Evolutionary conservation across 2,888 invertebrate species (phyloP).

Genomic region (Microctonus hyperodae): DNA sequence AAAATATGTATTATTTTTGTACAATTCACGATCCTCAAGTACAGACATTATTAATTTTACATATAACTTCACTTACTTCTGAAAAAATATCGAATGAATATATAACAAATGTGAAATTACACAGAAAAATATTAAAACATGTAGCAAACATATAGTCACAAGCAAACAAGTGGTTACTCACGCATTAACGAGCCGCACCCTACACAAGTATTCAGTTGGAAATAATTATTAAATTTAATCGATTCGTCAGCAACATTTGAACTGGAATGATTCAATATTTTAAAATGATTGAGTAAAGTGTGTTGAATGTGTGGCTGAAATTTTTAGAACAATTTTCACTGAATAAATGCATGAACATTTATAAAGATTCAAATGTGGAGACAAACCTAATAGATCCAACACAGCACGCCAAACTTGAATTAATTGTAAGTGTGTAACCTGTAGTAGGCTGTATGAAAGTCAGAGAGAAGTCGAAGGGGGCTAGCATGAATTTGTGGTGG

Average conservation of each 20-base stretch:
- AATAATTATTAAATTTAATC: neutral
- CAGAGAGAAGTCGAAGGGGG: too few species aligned
- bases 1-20: conserved; percentile 71
- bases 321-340: neutral
- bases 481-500: too few species aligned
- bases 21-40: conserved; percentile 69
- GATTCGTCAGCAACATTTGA: neutral
- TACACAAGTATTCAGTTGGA: neutral
- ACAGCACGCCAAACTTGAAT: neutral
- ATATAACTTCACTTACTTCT: conserved; percentile 39
- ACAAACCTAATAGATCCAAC: neutral
- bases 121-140: neutral
- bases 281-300: neutral
- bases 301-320: neutral
- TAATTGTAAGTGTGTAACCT: too few species aligned
- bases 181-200: conserved; percentile 17
- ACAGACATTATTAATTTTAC: conserved; percentile 32
- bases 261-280: neutral
- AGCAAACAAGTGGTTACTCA: conserved; percentile 22
- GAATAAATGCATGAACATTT: neutral
- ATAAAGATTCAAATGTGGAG: neutral
- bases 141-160: neutral
- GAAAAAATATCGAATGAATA: conserved; percentile 28
- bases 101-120: neutral
- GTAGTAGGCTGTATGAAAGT: too few species aligned